phyloP scores from a whole-genome alignment of 2,113 vertebrate genomes.

The Ramphastos sulfuratus region DNA sequence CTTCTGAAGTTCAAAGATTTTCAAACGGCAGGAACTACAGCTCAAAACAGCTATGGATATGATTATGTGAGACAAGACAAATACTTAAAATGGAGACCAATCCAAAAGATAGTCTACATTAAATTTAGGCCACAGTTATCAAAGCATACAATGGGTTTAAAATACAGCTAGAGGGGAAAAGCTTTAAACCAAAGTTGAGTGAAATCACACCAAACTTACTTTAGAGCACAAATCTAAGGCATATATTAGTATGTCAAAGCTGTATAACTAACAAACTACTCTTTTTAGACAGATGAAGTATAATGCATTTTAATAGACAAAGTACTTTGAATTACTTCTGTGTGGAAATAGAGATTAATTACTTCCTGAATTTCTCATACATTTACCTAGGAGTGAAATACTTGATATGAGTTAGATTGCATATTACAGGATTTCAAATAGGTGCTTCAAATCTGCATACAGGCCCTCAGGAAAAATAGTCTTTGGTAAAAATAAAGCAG shows the following conservation, averaged over 20 bases:
- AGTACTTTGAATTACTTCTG: neutral
- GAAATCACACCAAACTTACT: neutral
- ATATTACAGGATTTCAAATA: neutral
- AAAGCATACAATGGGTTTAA: neutral
- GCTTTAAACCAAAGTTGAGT: neutral
- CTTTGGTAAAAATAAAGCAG: neutral
- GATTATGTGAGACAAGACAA: neutral
- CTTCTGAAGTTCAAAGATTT: neutral
- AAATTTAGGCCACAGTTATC: neutral
- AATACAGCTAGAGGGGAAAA: neutral
- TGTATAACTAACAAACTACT: neutral
- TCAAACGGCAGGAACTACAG: neutral
- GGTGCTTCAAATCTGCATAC: neutral
- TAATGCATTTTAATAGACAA: neutral
- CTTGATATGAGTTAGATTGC: neutral
- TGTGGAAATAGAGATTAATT: neutral
- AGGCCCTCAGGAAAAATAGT: neutral
- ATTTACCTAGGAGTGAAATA: neutral
- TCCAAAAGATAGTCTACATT: rapidly evolving
- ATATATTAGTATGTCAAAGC: neutral
- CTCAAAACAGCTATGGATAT: neutral
- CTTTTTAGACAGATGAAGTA: neutral
- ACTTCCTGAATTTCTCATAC: neutral
- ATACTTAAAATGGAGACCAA: neutral
- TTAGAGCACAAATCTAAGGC: neutral